Conservation (phyloP, 2,113 vertebrate genomes). For the Solea solea region DNA sequence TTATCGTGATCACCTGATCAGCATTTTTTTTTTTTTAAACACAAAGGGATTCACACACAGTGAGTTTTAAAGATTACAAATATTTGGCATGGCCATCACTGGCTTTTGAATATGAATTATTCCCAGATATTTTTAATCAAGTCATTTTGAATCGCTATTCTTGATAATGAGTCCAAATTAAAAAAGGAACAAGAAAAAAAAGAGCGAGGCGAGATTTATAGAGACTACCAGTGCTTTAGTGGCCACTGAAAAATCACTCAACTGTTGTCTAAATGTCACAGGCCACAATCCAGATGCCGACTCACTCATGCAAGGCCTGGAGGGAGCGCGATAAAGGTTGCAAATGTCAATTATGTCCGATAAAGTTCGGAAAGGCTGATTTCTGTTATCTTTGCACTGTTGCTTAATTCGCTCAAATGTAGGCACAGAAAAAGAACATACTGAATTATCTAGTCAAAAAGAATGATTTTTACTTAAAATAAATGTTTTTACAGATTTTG, state of each 20-base stretch:
- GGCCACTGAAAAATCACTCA: conserved; percentile 61
- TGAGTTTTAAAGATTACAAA: background rate
- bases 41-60: conserved; percentile 21
- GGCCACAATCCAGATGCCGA: conserved; percentile 66
- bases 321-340: conserved; percentile 69
- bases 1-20: conserved; percentile 28
- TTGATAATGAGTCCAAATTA: conserved; percentile 20
- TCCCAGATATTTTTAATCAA: background rate
- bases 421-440: conserved; percentile 11
- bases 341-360: conserved; percentile 75
- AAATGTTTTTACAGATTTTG: too few species aligned
- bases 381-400: conserved; percentile 55
- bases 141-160: conserved; percentile 27
- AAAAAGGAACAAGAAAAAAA: background rate
- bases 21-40: background rate
- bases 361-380: conserved; percentile 59
- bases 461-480: too few species aligned
- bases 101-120: conserved; percentile 11
- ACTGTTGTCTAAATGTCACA: conserved; percentile 81
- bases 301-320: conserved; percentile 60
- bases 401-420: conserved; percentile 23
- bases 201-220: conserved; percentile 13
- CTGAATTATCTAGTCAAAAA: background rate
- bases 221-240: conserved; percentile 59
- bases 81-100: conserved; percentile 16